These are phyloP conservation scores for Adelosebastes latens DNA, from an alignment of 2,797 vertebrate species.

Conservation along the genomic window DNA sequence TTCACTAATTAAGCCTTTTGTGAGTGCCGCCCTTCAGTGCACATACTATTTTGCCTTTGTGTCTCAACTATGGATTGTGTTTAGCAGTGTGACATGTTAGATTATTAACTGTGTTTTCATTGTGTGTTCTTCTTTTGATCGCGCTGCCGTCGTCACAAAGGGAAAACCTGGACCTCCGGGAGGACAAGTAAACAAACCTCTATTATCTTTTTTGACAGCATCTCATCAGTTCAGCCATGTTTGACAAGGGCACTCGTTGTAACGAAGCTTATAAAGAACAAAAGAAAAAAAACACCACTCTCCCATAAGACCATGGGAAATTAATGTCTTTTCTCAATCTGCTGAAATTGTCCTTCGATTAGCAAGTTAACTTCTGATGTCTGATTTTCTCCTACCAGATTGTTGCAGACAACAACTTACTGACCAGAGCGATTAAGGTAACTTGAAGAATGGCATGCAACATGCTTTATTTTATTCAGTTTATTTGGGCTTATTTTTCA, in stretches of 20 bases:
- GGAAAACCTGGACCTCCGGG: constrained; percentile 87
- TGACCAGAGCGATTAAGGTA: constrained; percentile 87
- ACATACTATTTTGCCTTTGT: constrained; percentile 37
- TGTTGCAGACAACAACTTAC: constrained; percentile 72
- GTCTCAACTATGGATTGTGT: constrained; percentile 24
- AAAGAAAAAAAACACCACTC: neutral
- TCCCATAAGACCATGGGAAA: constrained; percentile 11
- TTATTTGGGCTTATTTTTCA: neutral
- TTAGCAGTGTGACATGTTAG: constrained; percentile 34
- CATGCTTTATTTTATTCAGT: neutral
- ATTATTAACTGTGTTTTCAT: constrained; percentile 53
- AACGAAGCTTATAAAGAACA: constrained; percentile 17
- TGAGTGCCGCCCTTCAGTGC: constrained; percentile 43
- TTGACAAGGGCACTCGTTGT: constrained; percentile 24
- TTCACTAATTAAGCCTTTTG: constrained; percentile 59
- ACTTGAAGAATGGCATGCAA: neutral
- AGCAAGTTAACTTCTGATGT: constrained; percentile 4
- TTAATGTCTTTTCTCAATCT: constrained; percentile 6
- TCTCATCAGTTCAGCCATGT: constrained; percentile 49
- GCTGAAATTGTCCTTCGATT: neutral
- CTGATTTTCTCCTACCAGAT: constrained; percentile 50
- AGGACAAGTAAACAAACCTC: constrained; percentile 78
- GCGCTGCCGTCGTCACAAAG: constrained; percentile 69
- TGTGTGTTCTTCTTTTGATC: constrained; percentile 46
- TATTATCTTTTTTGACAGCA: constrained; percentile 40